phyloP scores from a whole-genome alignment of 1,140 invertebrate genomes.

The Oncopodura yosiiana region DNA sequence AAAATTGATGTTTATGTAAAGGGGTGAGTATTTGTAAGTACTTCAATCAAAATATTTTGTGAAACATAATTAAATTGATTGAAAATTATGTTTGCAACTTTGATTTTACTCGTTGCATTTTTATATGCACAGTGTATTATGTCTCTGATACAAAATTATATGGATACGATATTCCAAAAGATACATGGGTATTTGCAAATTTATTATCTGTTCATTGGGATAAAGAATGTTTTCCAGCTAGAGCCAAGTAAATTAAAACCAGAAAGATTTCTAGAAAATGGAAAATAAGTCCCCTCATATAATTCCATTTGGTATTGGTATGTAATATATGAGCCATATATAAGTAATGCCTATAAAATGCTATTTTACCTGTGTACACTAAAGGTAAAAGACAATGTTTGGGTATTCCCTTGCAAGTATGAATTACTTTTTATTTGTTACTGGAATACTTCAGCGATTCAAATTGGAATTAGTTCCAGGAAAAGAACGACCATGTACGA shows the following conservation, averaged over 20 bases:
- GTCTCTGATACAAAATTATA: constrained; percentile 48
- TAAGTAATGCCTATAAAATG: not conserved
- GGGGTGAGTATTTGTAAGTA: too few relatives aligned
- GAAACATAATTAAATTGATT: too few relatives aligned
- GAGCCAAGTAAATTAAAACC: constrained; percentile 64
- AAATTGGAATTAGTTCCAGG: constrained; percentile 10
- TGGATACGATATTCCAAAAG: constrained; percentile 56
- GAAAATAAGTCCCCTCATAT: constrained; percentile 58
- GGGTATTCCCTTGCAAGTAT: constrained; percentile 7
- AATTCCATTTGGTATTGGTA: constrained; percentile 65
- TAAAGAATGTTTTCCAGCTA: constrained; percentile 53
- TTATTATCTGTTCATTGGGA: constrained; percentile 63
- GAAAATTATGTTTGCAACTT: too few relatives aligned
- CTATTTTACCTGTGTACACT: not conserved
- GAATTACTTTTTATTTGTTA: not conserved
- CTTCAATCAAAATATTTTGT: too few relatives aligned
- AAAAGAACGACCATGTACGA: not conserved
- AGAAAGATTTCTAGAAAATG: constrained; percentile 58
- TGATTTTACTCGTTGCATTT: too few relatives aligned
- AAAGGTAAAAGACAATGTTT: not conserved
- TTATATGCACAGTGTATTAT: too few relatives aligned
- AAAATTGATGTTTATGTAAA: too few relatives aligned
- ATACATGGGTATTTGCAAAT: constrained; percentile 72
- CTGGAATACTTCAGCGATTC: constrained; percentile 6
- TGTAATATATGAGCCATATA: too few relatives aligned